phyloP scores from a whole-genome alignment of 2,113 vertebrate genomes.

The pig (Sus scrofa) region DNA sequence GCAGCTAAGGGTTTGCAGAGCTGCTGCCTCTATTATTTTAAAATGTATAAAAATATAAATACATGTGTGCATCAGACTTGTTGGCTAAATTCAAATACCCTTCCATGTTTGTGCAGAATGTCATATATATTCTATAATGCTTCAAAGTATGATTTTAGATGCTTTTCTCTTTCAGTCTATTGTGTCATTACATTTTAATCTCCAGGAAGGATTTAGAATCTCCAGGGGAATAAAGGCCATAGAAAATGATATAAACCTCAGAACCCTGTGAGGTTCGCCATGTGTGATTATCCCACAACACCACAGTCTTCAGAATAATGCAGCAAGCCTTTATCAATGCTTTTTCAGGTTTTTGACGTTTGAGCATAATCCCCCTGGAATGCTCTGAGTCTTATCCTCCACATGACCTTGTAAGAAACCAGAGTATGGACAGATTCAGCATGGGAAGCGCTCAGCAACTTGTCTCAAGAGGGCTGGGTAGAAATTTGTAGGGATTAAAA shows the following conservation, averaged over 20 bases:
- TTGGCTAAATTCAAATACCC: neutral
- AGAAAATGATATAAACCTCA: slow-evolving; percentile 34
- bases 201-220: slow-evolving; percentile 14
- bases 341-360: slow-evolving; percentile 74
- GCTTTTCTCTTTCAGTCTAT: neutral
- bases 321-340: slow-evolving; percentile 75
- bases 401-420: slow-evolving; percentile 78
- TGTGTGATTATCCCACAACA: neutral
- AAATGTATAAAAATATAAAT: neutral
- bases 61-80: neutral
- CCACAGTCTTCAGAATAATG: neutral
- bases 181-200: slow-evolving; percentile 70
- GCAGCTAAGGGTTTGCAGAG: neutral
- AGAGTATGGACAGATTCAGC: slow-evolving; percentile 28
- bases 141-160: neutral
- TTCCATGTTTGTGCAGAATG: neutral
- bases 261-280: slow-evolving; percentile 36
- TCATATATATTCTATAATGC: neutral
- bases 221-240: neutral
- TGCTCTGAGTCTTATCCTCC: slow-evolving; percentile 67
- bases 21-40: neutral
- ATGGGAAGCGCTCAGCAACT: slow-evolving; percentile 37
- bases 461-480: slow-evolving; percentile 45
- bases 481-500: slow-evolving; percentile 45
- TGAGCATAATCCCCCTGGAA: slow-evolving; percentile 79